Evolutionary conservation across 2,113 vertebrate genomes (phyloP), one percentile per base, ranked within the genome.

Genomic region (Dipodomys spectabilis): DNA sequence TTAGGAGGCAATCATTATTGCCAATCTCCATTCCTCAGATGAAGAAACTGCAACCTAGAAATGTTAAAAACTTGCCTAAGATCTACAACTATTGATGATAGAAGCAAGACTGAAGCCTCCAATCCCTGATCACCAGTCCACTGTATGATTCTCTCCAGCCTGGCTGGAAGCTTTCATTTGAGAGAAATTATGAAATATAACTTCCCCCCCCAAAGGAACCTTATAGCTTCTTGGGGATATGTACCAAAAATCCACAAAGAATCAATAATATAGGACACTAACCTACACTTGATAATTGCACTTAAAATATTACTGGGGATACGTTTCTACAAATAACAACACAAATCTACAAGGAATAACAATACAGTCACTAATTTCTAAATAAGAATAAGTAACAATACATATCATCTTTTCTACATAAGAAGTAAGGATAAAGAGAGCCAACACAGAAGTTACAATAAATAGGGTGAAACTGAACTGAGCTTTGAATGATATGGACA

Each of bases 41-140:
- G 32, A 94, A 57, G 87, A 97, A 78, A 87, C 5, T 67, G 23
- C 92, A 39, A 60, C 8, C 73, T 44, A 44, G 0, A 62, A 57
- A 82, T 5, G 11, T 60, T 73, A 39, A 67, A 73, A 86, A 67
- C 65, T 82, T 91, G 49, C 53, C 71, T 35, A 53, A 75, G 20
- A 62, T 53, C 74, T 90, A 32, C 6, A 23, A 39, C 68, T 86
- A 71, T 69, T 68, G 10, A 22, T 44, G 32, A 67, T 12, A 16
- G 18, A 78, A 9, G 28, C 25, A 67, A 12, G 6, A 86, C 13
- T 3, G 16, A 32, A 72, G 39, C 65, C 32, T 69, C 39, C 27
- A 39, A 28, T 28, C 1, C 45, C n/a, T 72, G 28, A 92, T 30
- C 30, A 77, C 18, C 3, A 9, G 39, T n/a, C 9, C 45, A 65